Evolutionary conservation across 1,140 invertebrate species (phyloP).

Genomic region (Aplysia californica): DNA sequence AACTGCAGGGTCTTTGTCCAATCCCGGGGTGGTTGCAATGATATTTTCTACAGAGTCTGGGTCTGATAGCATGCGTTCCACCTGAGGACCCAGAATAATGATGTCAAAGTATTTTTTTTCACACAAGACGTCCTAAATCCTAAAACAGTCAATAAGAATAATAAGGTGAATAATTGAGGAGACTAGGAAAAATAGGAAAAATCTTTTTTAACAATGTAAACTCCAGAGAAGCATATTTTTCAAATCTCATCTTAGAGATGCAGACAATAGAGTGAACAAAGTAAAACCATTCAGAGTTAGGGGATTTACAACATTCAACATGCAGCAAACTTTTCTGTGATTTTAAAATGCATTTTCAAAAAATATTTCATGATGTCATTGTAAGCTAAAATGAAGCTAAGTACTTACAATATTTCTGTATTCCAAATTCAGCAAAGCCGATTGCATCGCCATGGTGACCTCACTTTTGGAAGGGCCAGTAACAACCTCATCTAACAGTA

Average conservation of each 20-base stretch:
- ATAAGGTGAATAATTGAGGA: background rate
- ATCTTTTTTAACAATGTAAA: no score
- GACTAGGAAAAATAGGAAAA: background rate
- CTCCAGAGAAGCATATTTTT: no score
- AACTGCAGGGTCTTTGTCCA: slow-evolving; percentile 25
- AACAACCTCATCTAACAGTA: no score
- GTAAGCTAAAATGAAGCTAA: background rate
- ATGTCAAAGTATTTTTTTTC: background rate
- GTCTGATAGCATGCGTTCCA: slow-evolving; percentile 17
- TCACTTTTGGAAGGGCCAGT: no score
- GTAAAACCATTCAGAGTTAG: background rate
- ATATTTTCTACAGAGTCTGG: slow-evolving; percentile 24
- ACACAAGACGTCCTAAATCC: background rate
- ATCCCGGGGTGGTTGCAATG: slow-evolving; percentile 21
- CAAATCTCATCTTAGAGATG: background rate
- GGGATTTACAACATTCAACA: background rate
- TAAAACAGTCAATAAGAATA: background rate
- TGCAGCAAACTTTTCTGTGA: background rate
- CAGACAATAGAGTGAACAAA: background rate
- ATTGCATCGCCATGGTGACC: slow-evolving; percentile 17
- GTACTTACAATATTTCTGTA: slow-evolving; percentile 6
- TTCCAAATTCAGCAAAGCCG: slow-evolving; percentile 15
- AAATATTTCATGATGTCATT: background rate
- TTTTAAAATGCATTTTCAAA: background rate
- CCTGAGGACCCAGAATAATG: background rate